Evolutionary conservation across 2,797 vertebrate species (phyloP), one percentile per base, ranked within the genome.

Genomic region (Spheniscus humboldti): DNA sequence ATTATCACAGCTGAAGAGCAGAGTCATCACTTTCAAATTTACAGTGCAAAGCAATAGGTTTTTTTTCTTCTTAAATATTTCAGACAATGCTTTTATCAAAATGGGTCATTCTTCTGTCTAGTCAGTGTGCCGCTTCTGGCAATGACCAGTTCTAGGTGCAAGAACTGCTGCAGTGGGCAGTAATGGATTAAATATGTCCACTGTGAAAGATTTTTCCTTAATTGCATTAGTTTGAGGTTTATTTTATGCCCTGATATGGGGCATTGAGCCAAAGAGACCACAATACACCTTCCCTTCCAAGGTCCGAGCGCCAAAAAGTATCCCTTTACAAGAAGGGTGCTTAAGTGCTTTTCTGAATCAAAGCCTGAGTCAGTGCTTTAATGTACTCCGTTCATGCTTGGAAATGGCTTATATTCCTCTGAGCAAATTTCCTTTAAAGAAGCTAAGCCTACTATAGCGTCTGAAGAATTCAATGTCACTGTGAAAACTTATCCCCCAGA

Each of bases 321-420:
- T 96, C 88, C 90, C 92, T 96, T 96, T 97, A 96, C 95, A 96
- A 96, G 97, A 96, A 96, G 79, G 97, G 73, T 85, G 89, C 94
- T 96, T 97, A 97, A 97, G 96, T 96, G 97, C 96, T 97, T 97
- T 96, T 93, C 94, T 97, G 96, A 97, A 94, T 97, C 96, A 93
- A 97, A 97, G 96, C 95, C 94, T 97, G 97, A 94, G 77, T 96
- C 94, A 94, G 91, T 88, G 91, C 87, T 95, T 96, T 96, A 96
- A 95, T 96, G 94, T 94, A 92, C 93, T 91, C 85, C 67, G 47
- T 82, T 76, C 88, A 76, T 94, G 92, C 92, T 94, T 96, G 95
- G 95, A 96, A 97, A 95, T 96, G 91, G 94, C 80, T 95, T 95
- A 75, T 95, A 83, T 92, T 96, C 94, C 91, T 96, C 94, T 73